phyloP scores from a whole-genome alignment of 2,888 invertebrate genomes.

The Tridacna gigas region DNA sequence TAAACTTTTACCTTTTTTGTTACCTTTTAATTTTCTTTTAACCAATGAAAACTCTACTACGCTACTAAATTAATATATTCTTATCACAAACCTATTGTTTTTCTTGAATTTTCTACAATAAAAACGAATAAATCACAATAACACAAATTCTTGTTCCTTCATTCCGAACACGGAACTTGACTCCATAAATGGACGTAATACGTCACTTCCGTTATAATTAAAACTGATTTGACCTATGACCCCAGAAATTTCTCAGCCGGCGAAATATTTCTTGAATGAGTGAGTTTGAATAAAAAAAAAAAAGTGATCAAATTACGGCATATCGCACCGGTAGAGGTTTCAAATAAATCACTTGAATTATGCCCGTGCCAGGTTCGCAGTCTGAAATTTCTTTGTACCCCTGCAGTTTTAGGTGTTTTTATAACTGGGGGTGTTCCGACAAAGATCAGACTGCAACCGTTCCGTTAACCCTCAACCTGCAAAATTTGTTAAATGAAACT shows the following conservation, averaged over 20 bases:
- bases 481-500: too few species aligned
- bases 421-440: too few species aligned
- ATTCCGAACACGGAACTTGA: constrained; percentile 28
- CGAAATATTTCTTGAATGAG: constrained; percentile 63
- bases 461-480: too few species aligned
- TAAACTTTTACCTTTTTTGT: background rate
- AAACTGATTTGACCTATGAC: constrained; percentile 45
- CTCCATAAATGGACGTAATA: constrained; percentile 64
- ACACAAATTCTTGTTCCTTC: background rate
- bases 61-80: too few species aligned
- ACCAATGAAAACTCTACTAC: background rate
- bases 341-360: background rate
- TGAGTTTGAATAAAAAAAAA: background rate
- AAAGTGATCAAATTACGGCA: constrained; percentile 14
- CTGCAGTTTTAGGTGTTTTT: too few species aligned
- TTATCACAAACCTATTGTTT: background rate
- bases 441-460: too few species aligned
- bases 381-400: too few species aligned
- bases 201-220: constrained; percentile 65
- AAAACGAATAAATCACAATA: background rate
- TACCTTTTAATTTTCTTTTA: background rate
- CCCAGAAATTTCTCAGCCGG: constrained; percentile 45
- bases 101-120: background rate
- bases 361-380: background rate
- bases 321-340: background rate